Evolutionary conservation across 2,113 vertebrate species (phyloP), one percentile per base, ranked within the genome.

Genomic region (Tinamus guttatus): DNA sequence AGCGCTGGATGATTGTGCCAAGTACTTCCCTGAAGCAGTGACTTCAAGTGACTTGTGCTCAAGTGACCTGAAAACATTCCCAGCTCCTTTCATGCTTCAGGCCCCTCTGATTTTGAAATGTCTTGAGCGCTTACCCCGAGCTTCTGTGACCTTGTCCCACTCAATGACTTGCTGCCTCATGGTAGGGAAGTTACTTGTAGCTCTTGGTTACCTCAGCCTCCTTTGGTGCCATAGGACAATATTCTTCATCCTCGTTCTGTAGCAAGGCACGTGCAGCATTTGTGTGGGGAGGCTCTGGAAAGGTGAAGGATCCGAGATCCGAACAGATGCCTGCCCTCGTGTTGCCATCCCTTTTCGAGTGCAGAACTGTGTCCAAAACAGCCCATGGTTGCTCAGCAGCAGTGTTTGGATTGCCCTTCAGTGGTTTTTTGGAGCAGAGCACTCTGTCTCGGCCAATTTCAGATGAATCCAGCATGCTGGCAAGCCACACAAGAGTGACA

Each of bases 221-320:
- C 78, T n/a, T 6, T 71, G 41, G 28, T 82, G 41, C 36, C 41
- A 15, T 3, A 2, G 22, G 45, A 25, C 2, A 49, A 40, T n/a
- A 0, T 5, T 58, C 28, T 65, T 8, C 32, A 34, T 36, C 54
- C 47, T 43, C 15, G 43, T n/a, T 30, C 6, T 3, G 45, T 2
- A 24, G 77, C 83, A 67, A 16, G 52, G 58, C 83, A 25, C 36
- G 34, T n/a, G 41, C 59, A 58, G 68, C 15, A 4, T 32, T 77
- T 68, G 7, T 2, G 6, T 1, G 1, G 3, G 0, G 0, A 9
- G 75, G 69, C 78, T 85, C 52, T 78, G 85, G 67, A 76, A 20
- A 43, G 78, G 78, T 22, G 10, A 43, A 34, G 41, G 52, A 5
- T 60, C 25, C 67, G 27, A 49, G 81, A 38, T 34, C 68, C 34